A percentile compares a stretch with the other conserved stretches of the same genome.
Evolutionary conservation across 2,888 invertebrate genomes (phyloP).

Genomic region (Amaurobius ferox): DNA sequence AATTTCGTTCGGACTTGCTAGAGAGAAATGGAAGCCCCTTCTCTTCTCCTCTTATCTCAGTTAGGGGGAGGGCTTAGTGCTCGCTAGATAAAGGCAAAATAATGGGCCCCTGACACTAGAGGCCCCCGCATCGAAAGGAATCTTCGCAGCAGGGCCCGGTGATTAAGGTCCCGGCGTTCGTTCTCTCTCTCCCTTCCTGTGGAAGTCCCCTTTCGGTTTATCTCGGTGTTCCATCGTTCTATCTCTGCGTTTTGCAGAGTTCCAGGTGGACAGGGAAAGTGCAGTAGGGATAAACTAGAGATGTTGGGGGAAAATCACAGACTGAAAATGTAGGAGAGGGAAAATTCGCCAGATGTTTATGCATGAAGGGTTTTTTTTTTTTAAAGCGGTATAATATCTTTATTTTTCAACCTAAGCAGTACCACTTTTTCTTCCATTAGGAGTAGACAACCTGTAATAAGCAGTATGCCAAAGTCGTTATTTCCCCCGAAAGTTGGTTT

Average conservation of each 20-base stretch:
- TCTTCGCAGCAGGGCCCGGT: conserved; percentile 31
- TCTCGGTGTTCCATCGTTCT: not conserved
- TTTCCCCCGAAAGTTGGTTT: too few species aligned
- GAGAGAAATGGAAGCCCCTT: conserved; percentile 16
- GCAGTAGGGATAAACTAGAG: conserved; percentile 41
- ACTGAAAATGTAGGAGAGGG: not conserved
- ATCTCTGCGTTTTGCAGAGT: not conserved
- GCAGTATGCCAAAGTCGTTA: too few species aligned
- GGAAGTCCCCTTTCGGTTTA: not conserved
- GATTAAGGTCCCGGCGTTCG: conserved; percentile 36
- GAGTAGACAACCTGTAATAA: too few species aligned
- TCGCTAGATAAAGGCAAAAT: conserved; percentile 70
- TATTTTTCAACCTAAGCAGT: too few species aligned
- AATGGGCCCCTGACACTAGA: conserved; percentile 65
- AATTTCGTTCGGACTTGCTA: conserved; percentile 45
- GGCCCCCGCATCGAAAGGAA: conserved; percentile 33
- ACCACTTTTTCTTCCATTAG: too few species aligned
- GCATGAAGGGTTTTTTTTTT: not conserved
- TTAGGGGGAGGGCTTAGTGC: conserved; percentile 7
- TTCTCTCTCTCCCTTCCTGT: not conserved
- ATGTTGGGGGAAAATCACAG: not conserved
- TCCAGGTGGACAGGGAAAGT: conserved; percentile 54
- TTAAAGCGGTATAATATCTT: too few species aligned
- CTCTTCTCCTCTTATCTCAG: conserved; percentile 3
- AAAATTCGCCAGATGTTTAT: conserved; percentile 2